Percentiles rank a stretch among this genome's conserved stretches.
phyloP scores from a whole-genome alignment of 2,888 invertebrate species.

The Glyphotaelius pellucidus region DNA sequence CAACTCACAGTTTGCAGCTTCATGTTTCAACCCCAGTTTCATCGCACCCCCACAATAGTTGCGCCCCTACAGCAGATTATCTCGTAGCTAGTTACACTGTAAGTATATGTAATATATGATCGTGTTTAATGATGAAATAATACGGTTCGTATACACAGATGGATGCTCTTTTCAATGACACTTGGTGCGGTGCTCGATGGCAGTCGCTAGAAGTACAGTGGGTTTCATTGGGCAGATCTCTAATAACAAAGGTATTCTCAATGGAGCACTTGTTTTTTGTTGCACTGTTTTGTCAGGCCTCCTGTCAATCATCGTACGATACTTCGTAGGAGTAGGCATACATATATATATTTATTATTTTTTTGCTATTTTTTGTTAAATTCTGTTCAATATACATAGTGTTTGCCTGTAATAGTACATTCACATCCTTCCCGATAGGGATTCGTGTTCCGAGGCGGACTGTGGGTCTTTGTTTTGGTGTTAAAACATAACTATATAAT shows the following conservation, averaged over 20 bases:
- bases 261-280: background rate
- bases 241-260: background rate
- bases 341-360: no score
- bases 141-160: constrained; percentile 42
- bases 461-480: no score
- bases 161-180: constrained; percentile 12
- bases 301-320: background rate
- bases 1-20: background rate
- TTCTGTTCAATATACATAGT: no score
- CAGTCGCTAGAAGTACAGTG: background rate
- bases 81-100: background rate
- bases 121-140: constrained; percentile 57
- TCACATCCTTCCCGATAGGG: no score
- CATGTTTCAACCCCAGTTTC: background rate
- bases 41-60: background rate
- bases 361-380: no score
- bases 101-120: background rate
- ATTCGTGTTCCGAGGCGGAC: no score
- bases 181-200: background rate
- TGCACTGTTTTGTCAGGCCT: background rate
- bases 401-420: no score
- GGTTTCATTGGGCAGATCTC: background rate
- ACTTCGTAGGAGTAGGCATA: background rate
- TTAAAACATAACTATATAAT: no score
- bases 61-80: constrained; percentile 3